Base-by-base conservation (phyloP, 2,797 vertebrate genomes). In the Crenichthys baileyi region DNA sequence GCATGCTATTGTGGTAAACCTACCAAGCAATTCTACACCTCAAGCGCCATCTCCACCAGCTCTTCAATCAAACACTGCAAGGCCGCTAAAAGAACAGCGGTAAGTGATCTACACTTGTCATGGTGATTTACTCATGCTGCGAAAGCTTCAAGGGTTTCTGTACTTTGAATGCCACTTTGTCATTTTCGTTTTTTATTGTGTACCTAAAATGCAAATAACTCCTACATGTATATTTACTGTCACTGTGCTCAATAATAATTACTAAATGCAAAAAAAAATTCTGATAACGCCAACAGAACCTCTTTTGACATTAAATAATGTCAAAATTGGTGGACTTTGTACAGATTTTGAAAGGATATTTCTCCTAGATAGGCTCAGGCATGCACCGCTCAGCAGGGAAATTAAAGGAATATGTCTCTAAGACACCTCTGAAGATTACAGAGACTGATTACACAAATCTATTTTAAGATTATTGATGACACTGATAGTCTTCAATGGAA, bases 1-100 rank as follows among this genome's bases (percentile, higher is more conserved):
- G 65, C 44, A 41, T 70, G 50, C 39, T 71, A 50, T 79, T 44
- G 60, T 41, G 36, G 2, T 39, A 72, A 74, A 53, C 39, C 60
- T 56, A 31, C 46, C 72, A 31, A 53, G 79, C 55, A 81, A 82
- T 85, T 77, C 39, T 9, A 36, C 58, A 58, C 24, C 39, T 83
- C 22, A 26, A 90, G 84, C 71, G 20, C 24, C 63, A 26, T 50
- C 61, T n/a, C 84, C 67, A 24, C 50, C 77, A 56, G 26, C 78
- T 87, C 82, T 87, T 70, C 87, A 90, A 89, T 88, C 90, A 89
- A 51, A 20, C 73, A 41, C 70, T 41, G 55, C 29, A 31, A 65
- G 12, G 51, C 13, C 36, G 7, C 16, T 31, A 73, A 11, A 70
- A 26, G 78, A 36, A 46, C 36, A 16, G 3, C 53, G 74, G 83